A percentile compares a stretch with the other conserved stretches of the same genome.
These are phyloP conservation scores for Cossypha heuglini DNA, from an alignment of 2,797 vertebrate genomes.

Conservation along the genomic window DNA sequence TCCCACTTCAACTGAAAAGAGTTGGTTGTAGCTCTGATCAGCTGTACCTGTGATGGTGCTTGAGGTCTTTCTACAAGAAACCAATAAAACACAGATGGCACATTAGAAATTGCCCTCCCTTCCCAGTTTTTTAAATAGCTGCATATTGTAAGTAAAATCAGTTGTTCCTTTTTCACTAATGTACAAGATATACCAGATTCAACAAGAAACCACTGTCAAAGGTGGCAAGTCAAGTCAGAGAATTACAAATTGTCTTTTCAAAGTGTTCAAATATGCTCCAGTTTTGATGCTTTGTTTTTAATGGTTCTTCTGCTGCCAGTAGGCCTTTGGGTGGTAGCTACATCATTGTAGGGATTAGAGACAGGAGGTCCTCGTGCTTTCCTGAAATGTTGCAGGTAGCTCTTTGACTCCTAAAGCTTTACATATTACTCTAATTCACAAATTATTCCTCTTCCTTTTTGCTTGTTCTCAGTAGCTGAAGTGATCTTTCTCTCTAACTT, in stretches of 20 bases:
- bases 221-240: neutral
- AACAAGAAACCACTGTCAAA: neutral
- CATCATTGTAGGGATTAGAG: neutral
- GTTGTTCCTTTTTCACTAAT: neutral
- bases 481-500: neutral
- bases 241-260: neutral
- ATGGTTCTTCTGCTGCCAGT: neutral
- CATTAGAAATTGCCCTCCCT: neutral
- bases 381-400: neutral
- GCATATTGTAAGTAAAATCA: neutral
- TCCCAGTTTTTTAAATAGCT: neutral
- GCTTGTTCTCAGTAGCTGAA: neutral
- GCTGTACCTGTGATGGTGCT: constrained; percentile 85
- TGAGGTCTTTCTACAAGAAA: constrained; percentile 84
- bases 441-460: neutral
- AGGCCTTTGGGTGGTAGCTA: neutral
- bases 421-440: neutral
- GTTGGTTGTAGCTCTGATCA: constrained; percentile 92
- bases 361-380: neutral
- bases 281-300: neutral
- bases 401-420: neutral
- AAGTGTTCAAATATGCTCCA: neutral
- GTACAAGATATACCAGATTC: neutral
- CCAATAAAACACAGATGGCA: neutral
- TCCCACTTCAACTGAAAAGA: constrained; percentile 96